These are phyloP conservation scores for Megalops cyprinoides DNA, from an alignment of 2,797 vertebrate genomes.

Conservation along the genomic window DNA sequence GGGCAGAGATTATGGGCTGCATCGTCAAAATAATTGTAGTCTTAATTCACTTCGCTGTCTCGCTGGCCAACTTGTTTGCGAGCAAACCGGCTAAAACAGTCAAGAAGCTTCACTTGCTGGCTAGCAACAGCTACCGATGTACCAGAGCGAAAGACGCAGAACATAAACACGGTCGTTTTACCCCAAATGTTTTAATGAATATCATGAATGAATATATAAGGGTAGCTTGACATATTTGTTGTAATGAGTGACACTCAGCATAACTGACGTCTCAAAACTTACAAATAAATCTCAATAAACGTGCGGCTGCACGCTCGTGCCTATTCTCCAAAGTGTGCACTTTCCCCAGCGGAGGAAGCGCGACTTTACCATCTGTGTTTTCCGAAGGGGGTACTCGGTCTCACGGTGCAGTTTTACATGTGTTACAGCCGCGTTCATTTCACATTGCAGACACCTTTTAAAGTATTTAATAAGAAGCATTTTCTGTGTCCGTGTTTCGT, in stretches of 20 bases:
- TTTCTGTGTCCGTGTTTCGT: conserved; percentile 1
- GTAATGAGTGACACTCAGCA: too few species aligned
- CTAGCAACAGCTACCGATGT: neutral
- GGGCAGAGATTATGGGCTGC: neutral
- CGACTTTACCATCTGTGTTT: conserved; percentile 62
- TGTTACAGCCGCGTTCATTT: neutral
- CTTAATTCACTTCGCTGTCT: neutral
- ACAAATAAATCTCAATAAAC: neutral
- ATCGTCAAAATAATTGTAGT: neutral
- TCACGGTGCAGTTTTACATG: neutral
- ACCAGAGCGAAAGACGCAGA: too few species aligned
- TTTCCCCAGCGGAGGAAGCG: conserved; percentile 32
- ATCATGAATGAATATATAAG: neutral
- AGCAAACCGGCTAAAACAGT: neutral
- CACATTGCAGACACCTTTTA: neutral
- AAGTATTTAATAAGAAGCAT: neutral
- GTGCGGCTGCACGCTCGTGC: neutral
- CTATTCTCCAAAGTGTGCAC: neutral
- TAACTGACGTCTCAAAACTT: neutral
- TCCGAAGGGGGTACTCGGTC: neutral
- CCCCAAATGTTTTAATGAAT: neutral
- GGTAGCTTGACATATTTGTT: neutral
- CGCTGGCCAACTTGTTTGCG: neutral
- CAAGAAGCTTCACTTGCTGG: neutral
- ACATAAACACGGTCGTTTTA: neutral